Evolutionary conservation across 2,888 invertebrate species (phyloP), one percentile per base, ranked within the genome.

Genomic region (Pasiphila rectangulata): DNA sequence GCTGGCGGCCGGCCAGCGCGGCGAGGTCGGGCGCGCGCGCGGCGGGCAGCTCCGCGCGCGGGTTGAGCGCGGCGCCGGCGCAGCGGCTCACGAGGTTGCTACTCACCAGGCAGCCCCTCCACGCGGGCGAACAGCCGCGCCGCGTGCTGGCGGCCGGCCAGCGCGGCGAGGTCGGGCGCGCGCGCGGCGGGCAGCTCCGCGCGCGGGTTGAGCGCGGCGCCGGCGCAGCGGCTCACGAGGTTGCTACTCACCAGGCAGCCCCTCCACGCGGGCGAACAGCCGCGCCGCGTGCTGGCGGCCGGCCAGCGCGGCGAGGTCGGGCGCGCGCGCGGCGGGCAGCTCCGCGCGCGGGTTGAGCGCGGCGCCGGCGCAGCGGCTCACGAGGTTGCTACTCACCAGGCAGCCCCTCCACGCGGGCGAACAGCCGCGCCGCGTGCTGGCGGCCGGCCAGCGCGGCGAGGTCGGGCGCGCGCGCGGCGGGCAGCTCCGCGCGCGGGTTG

Each of bases 401-500:
- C 10, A 57, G 23, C 6, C 3, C n/a, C 0, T 36, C 21, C 12
- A 56, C 40, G 2, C 24, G 4, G 15, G 29, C 5, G 58, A 93
- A 79, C 42, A 95, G 80, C 35, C 83, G 13, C 2, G 30, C 81
- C 13, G 30, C 30, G 15, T 16, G 15, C 4, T 30, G 15, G 3
- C 1, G 0, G 0, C 12, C 6, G 7, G 27, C 27, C 1, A 27
- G 27, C 13, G 83, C 75, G 1, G 92, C 89, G 24, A 82, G 79
- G 36, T 90, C 90, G 43, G 82, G 64, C 29, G 71, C 67, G 12
- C 82, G 65, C 32, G 90, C 64, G 0, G 56, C 23, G 0, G 29
- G 86, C 27, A 86, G 76, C 68, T 92, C 90, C 67, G 92, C 93
- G 5, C 88, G 78, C n/a, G 94, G 94, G 91, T 98, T 98, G 41